A percentile compares a stretch with the other conserved stretches of the same genome.
Conservation (phyloP, 1,140 invertebrate species). For the Trypoxylus dichotomus region DNA sequence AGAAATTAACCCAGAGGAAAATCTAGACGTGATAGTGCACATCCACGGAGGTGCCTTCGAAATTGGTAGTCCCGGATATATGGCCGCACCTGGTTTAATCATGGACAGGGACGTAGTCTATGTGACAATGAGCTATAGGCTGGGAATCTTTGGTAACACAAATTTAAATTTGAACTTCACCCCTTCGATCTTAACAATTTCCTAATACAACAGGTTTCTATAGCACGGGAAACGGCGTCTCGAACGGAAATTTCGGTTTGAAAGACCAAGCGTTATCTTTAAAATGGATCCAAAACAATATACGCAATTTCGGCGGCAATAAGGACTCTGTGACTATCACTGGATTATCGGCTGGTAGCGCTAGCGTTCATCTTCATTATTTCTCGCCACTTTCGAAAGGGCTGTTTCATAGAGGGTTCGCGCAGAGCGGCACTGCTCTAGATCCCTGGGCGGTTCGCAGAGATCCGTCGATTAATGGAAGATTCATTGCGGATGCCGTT, state of each 20-base stretch:
- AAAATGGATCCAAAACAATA: conserved; percentile 58
- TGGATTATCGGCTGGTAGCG: conserved; percentile 52
- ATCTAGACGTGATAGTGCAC: conserved; percentile 57
- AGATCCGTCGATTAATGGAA: no score
- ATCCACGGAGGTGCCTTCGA: conserved; percentile 62
- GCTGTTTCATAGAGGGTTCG: conserved; percentile 61
- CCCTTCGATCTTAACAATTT: neutral
- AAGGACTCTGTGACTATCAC: conserved; percentile 53
- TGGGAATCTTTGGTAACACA: conserved; percentile 60
- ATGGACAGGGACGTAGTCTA: conserved; percentile 61
- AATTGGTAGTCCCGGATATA: conserved; percentile 39
- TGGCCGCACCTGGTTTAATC: conserved; percentile 38
- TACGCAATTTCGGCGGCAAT: conserved; percentile 60
- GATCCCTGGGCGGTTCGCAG: conserved; percentile 37
- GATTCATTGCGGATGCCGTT: no score
- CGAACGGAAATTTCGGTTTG: conserved; percentile 58
- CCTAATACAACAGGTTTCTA: neutral
- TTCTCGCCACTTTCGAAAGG: conserved; percentile 49
- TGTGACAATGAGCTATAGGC: conserved; percentile 64
- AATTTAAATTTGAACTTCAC: neutral
- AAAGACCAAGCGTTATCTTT: conserved; percentile 59
- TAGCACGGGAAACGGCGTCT: neutral
- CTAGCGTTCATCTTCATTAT: conserved; percentile 39
- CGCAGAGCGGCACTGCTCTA: conserved; percentile 63
- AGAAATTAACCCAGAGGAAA: conserved; percentile 27